A percentile compares a stretch with the other conserved stretches of the same genome.
phyloP scores from a whole-genome alignment of 2,888 invertebrate genomes.

The Syrphus vitripennis region DNA sequence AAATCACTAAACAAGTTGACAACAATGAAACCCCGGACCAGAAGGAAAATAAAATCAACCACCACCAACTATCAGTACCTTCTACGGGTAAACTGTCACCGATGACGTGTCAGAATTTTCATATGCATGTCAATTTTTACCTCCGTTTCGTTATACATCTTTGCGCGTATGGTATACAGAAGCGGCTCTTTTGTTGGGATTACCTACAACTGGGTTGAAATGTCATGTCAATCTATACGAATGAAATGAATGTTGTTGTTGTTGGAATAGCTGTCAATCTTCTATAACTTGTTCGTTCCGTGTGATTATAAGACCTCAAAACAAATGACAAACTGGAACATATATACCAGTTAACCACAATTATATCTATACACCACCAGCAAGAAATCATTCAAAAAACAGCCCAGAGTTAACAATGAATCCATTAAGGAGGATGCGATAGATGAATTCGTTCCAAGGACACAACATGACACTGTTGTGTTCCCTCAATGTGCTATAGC shows the following conservation, averaged over 20 bases:
- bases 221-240: slow-evolving; percentile 61
- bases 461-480: background rate
- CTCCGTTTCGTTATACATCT: slow-evolving; percentile 10
- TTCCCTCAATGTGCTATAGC: slow-evolving; percentile 40
- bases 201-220: slow-evolving; percentile 53
- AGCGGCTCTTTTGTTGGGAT: slow-evolving; percentile 66
- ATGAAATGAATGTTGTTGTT: slow-evolving; percentile 5
- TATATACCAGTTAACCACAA: slow-evolving; percentile 56
- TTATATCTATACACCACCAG: slow-evolving; percentile 53
- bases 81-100: slow-evolving; percentile 49
- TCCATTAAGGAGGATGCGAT: slow-evolving; percentile 49
- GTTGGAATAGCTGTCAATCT: slow-evolving; percentile 65
- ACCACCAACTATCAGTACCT: background rate
- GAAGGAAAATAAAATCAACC: slow-evolving; percentile 24
- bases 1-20: slow-evolving; percentile 34
- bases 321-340: slow-evolving; percentile 50
- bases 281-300: slow-evolving; percentile 33
- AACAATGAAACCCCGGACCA: slow-evolving; percentile 19
- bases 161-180: background rate
- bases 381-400: background rate
- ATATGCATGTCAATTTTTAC: slow-evolving; percentile 78
- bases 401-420: slow-evolving; percentile 55
- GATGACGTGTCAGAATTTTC: slow-evolving; percentile 81
- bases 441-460: slow-evolving; percentile 20
- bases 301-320: slow-evolving; percentile 65